phyloP scores from a whole-genome alignment of 2,888 invertebrate genomes.

The Lycocerus yunnanus region DNA sequence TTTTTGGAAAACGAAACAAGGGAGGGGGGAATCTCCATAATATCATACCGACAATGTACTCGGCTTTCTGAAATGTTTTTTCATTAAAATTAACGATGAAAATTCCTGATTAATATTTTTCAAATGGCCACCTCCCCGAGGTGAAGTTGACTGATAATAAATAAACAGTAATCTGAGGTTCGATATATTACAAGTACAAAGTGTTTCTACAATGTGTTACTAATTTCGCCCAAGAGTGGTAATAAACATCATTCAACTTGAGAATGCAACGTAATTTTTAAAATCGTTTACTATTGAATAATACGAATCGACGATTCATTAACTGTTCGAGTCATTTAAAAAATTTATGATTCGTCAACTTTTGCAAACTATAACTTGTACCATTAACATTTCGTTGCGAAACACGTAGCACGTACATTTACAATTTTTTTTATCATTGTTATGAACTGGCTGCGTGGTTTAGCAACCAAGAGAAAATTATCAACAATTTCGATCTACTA shows the following conservation, averaged over 20 bases:
- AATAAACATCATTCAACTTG: background rate
- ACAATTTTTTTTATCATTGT: background rate
- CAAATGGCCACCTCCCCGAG: background rate
- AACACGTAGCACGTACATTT: background rate
- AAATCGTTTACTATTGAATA: background rate
- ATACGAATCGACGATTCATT: background rate
- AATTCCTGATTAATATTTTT: background rate
- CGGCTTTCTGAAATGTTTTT: too few species aligned
- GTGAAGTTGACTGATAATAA: background rate
- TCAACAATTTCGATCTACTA: background rate
- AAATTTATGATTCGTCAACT: background rate
- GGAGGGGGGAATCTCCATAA: too few species aligned
- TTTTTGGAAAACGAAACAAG: too few species aligned
- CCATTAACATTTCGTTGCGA: background rate
- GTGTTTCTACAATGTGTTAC: background rate
- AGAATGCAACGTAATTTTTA: background rate
- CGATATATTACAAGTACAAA: background rate
- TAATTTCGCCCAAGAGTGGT: background rate
- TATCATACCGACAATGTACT: too few species aligned
- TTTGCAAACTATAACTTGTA: background rate
- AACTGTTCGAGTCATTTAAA: background rate
- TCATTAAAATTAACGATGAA: background rate
- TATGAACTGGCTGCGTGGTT: background rate
- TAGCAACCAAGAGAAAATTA: background rate
- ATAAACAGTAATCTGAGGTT: background rate